Base-by-base conservation (phyloP, 2,113 vertebrate species). In the Delphinus delphis region DNA sequence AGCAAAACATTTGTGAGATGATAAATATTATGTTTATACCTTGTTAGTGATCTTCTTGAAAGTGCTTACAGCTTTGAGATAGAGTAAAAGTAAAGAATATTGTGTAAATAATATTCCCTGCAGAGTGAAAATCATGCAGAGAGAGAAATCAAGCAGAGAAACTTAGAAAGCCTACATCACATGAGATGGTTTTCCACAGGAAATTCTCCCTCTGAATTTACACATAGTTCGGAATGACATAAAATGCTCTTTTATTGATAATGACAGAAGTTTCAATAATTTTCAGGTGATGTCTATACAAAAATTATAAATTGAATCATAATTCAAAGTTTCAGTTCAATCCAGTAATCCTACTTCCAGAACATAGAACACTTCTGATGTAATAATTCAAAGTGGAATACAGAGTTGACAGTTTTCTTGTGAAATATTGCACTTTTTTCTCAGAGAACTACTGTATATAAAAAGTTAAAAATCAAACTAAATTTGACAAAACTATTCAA, bases 241-340 rank as follows among this genome's bases (percentile, higher is more conserved):
- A 80, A 93, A 95, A 87, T 73, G 79, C 36, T 67, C 87, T 88
- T 92, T 90, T 94, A 77, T 38, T 92, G 83, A 85, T 95, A 95
- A 97, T 85, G 82, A 87, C 44, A 90, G 44, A 93, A 87, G 73
- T 94, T 97, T 94, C 97, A 97, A 89, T 94, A 95, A 89, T 50
- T 97, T 96, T 88, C 47, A 89, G 50, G n/a, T 95, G 77, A 70
- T 71, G 80, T 77, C 85, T 96, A 58, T 81, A 93, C 83, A 95
- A n/a, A 53, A 95, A 41, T 53, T 53, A 87, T 67, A 92, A 96
- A 97, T 53, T 88, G 58, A 95, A 95, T 93, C 79, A 60, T 67
- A 97, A 96, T 96, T 80, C 81, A 95, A 97, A 96, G 73, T 90
- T 97, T 93, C 92, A 88, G 25, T 92, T 90, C 38, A 23, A 89